Evolutionary conservation across 2,888 invertebrate genomes (phyloP), one percentile per base, ranked within the genome.

Genomic region (Agonopterix arenella): DNA sequence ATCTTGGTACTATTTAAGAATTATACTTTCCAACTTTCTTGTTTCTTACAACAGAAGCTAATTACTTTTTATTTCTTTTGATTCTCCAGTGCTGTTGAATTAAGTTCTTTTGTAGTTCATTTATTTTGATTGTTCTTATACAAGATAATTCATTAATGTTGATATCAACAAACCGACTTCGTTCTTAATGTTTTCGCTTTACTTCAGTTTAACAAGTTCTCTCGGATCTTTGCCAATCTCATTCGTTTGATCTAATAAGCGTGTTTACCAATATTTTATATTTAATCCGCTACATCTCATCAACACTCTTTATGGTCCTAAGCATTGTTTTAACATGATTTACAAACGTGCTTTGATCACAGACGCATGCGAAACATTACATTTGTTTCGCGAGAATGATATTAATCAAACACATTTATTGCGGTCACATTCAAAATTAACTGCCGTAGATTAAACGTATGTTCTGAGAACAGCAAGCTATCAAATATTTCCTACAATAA

Each of bases 401-500:
- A 85, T 86, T 83, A 84, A 86, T 84, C 84, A 86, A 85, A 84
- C 68, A 63, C 84, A 76, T 85, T 85, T 84, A 86, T 78, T 76
- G 80, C 84, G 80, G 79, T 77, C 78, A 66, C 75, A 74, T 80
- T 69, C 69, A 64, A 73, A 75, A 80, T 84, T 84, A 82, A 82
- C 78, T 78, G 70, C 76, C 71, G 73, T 69, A 76, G 75, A 82
- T 81, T 84, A 79, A 81, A 80, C 77, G 72, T 62, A 61, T 64
- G 67, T 85, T 86, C 86, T 76, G 50, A 77, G 86, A 86, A 85
- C 67, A 62, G 62, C 57, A 58, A 71, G 75, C 84, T 81, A 86
- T 88, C 88, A 84, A 88, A 86, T 85, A 85, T 84, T 84, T 75
- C 76, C 77, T 75, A 80, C 75, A 77, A 77, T 85, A 84, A 84